Base-by-base conservation (phyloP, 2,113 vertebrate genomes). In the Tylochromis polylepis region DNA sequence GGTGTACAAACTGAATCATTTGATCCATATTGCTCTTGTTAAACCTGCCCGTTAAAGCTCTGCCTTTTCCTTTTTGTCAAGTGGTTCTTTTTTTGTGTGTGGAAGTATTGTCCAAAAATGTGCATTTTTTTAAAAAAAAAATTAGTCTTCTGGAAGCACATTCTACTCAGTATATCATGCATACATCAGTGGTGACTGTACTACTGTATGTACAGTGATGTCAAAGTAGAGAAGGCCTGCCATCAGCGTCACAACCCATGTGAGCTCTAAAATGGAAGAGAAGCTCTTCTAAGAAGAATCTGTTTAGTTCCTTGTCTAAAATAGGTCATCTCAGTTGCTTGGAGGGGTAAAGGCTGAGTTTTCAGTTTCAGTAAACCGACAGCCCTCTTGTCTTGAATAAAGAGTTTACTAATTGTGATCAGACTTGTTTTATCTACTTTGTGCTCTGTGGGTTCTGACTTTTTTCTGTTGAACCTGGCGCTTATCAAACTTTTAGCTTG, bases 161-260 rank as follows among this genome's bases (percentile, higher is more conserved):
- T 15, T 53, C 15, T 3, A 12, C 55, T 81, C 41, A 20, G 56
- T 81, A 72, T 36, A 57, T 11, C 2, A 29, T 22, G 43, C 60
- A 51, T 38, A n/a, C 58, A 55, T n/a, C 27, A 49, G 41, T 4
- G 49, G 34, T 80, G 79, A 65, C 36, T 36, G 41, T 84, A 3
- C 6, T 2, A 62, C 58, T 80, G 34, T 36, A 60, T 89, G 89
- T 67, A 89, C 88, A 85, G 83, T 83, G 77, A 46, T 65, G 87
- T 93, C 85, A 89, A 79, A 89, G 82, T 87, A 75, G 78, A 86
- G 58, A 41, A 84, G 84, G 70, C 81, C 81, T 87, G 90, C 91
- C 92, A 87, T 92, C 86, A 88, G 79, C 43, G 20, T 85, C 86
- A 89, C 58, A 88, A 91, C 87, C 89, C 86, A 80, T 91, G 59